Base-by-base conservation (phyloP, 2,888 invertebrate species). In the Drosophila melanosoma region DNA sequence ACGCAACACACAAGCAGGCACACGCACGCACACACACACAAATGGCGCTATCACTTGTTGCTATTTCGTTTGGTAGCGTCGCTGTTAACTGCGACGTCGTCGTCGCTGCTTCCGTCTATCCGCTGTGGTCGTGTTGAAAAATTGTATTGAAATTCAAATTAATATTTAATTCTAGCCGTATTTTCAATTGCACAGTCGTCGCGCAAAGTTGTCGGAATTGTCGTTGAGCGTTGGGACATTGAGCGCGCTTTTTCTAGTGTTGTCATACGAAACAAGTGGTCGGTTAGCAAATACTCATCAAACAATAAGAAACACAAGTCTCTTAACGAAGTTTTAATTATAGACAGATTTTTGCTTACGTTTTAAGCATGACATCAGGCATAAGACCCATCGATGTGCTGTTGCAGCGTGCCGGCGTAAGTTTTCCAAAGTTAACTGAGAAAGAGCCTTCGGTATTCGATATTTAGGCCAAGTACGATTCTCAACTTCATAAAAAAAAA, bases 341-440 rank as follows among this genome's bases (percentile, higher is more conserved):
- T 53, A 52, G 11, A 45, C 26, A 52, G 8, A 45, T 23, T 45
- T 8, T 38, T 70, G 40, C 17, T 45, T 26, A 56, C 29, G 56
- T 36, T 52, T 51, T 60, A 49, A 73, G 45, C 68, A 92, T 93
- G 93, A 92, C 85, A 72, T 86, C 85, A 78, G 54, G 67, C 64
- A 88, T 91, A 65, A 87, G 92, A 57, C 90, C 93, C 56, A 93
- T 93, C 73, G 93, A 93, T 89, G 91, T 93, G 60, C 74, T 93
- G 53, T 83, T 93, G 67, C 89, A 90, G 68, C 92, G 91, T 68
- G 93, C 93, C 91, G 93, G 92, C 89, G 82, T 82, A 76, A 82
- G 87, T 90, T 79, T 78, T 35, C 29, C 45, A 35, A 53, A 35
- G 36, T 1, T 38, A 15, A n/a, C 29, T 32, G 35, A 35, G 15